Conservation (phyloP, 2,888 invertebrate genomes). For the Pemphredon lugubris region DNA sequence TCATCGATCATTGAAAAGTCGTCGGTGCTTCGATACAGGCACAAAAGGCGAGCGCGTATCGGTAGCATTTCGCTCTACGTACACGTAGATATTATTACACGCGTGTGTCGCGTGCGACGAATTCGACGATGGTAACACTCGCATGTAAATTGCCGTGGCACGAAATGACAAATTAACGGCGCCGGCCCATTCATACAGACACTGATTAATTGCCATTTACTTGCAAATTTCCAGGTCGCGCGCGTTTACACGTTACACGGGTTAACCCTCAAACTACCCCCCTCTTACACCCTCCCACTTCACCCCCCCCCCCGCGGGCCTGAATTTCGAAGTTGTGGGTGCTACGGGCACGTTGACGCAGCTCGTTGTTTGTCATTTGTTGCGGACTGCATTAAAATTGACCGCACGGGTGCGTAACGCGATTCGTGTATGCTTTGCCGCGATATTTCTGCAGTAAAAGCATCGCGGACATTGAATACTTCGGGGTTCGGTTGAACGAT, state of each 20-base stretch:
- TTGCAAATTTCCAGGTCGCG: slow-evolving; percentile 77
- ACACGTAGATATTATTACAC: slow-evolving; percentile 22
- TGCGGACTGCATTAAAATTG: slow-evolving; percentile 68
- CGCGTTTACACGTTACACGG: slow-evolving; percentile 69
- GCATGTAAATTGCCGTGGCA: slow-evolving; percentile 74
- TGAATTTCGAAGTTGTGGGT: slow-evolving; percentile 30
- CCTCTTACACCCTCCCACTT: slow-evolving; percentile 2
- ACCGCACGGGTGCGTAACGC: slow-evolving; percentile 28
- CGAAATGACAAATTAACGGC: slow-evolving; percentile 78
- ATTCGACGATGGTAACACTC: slow-evolving; percentile 58
- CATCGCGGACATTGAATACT: background rate
- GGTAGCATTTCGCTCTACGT: slow-evolving; percentile 20
- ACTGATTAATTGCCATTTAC: slow-evolving; percentile 80
- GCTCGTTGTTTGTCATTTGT: slow-evolving; percentile 74
- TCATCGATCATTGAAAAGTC: slow-evolving; percentile 33
- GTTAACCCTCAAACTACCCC: slow-evolving; percentile 51
- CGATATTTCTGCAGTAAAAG: slow-evolving; percentile 14
- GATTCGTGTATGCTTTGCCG: slow-evolving; percentile 15
- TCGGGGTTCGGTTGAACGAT: too few relatives aligned
- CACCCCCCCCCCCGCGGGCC: too few relatives aligned
- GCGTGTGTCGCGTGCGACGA: slow-evolving; percentile 34
- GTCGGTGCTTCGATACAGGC: background rate
- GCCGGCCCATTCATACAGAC: slow-evolving; percentile 73
- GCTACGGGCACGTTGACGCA: slow-evolving; percentile 61
- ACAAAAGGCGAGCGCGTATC: background rate